These are phyloP conservation scores for Julus scandinavius DNA, from an alignment of 2,888 invertebrate species.

Conservation along the genomic window DNA sequence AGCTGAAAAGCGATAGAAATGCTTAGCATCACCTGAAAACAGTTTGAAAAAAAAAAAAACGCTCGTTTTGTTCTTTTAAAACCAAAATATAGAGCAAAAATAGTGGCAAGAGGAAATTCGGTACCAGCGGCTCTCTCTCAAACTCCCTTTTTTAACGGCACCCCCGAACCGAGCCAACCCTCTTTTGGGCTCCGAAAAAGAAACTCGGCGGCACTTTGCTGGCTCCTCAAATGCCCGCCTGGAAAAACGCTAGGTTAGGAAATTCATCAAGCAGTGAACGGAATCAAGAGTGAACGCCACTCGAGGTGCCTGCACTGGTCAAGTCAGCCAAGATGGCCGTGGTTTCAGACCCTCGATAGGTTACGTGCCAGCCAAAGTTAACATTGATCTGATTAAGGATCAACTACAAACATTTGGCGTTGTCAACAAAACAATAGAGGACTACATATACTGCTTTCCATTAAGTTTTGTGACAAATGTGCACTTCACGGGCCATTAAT, in stretches of 20 bases:
- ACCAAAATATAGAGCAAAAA: not conserved
- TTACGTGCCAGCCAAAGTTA: too few species aligned
- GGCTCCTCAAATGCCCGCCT: not conserved
- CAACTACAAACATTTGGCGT: too few species aligned
- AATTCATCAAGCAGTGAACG: conserved; percentile 29
- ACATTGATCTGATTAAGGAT: too few species aligned
- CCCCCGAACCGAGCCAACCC: not conserved
- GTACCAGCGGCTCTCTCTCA: conserved; percentile 2
- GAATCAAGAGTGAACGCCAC: not conserved
- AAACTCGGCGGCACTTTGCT: not conserved
- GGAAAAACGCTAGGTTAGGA: conserved; percentile 30
- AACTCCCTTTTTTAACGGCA: not conserved
- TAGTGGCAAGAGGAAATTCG: conserved; percentile 15
- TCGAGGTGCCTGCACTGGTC: not conserved
- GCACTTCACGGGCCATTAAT: too few species aligned
- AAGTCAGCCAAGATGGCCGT: not conserved
- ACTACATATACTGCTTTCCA: too few species aligned
- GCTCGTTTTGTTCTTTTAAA: not conserved
- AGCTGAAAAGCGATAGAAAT: conserved; percentile 14
- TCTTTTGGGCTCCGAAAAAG: conserved; percentile 14
- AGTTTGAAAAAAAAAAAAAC: not conserved
- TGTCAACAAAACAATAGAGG: too few species aligned
- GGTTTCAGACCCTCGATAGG: too few species aligned
- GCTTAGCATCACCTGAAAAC: conserved; percentile 12
- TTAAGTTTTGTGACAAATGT: too few species aligned